phyloP scores from a whole-genome alignment of 2,888 invertebrate species.

The Heteromyza rotundicornis region DNA sequence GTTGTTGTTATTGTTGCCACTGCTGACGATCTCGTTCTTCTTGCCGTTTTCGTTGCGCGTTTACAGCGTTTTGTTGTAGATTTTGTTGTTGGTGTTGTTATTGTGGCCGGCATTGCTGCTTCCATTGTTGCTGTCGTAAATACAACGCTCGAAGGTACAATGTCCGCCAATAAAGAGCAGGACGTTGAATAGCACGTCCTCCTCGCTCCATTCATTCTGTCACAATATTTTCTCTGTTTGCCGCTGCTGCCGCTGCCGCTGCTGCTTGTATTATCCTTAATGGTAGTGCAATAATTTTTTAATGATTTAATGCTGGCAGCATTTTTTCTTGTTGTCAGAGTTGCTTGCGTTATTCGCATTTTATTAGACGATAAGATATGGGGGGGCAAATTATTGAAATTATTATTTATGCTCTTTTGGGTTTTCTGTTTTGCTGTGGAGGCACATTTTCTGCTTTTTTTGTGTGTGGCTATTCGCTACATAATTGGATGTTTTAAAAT shows the following conservation, averaged over 20 bases:
- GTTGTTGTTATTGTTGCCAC: slow-evolving; percentile 33
- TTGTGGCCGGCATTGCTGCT: too few relatives aligned
- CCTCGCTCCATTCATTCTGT: not conserved
- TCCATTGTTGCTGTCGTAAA: not conserved
- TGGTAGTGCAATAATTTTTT: not conserved
- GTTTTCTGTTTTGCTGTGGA: too few relatives aligned
- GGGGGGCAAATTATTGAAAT: too few relatives aligned
- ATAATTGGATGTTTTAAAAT: too few relatives aligned
- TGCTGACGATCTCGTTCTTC: too few relatives aligned
- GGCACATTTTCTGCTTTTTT: too few relatives aligned
- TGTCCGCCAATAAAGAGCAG: not conserved
- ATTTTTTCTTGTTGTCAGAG: slow-evolving; percentile 10
- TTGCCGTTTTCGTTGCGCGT: slow-evolving; percentile 35
- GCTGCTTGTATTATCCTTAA: slow-evolving; percentile 15
- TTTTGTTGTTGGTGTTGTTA: slow-evolving; percentile 11
- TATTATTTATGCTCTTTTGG: too few relatives aligned
- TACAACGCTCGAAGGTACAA: not conserved
- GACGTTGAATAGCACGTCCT: not conserved
- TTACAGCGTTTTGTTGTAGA: slow-evolving; percentile 28
- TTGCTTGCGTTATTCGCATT: slow-evolving; percentile 5
- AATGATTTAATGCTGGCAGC: not conserved
- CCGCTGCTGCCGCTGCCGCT: slow-evolving; percentile 12
- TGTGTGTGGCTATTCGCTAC: too few relatives aligned
- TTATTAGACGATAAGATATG: not conserved
- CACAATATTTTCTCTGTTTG: not conserved